Conservation (phyloP, 2,113 vertebrate genomes). For the Paedocypris sp. region DNA sequence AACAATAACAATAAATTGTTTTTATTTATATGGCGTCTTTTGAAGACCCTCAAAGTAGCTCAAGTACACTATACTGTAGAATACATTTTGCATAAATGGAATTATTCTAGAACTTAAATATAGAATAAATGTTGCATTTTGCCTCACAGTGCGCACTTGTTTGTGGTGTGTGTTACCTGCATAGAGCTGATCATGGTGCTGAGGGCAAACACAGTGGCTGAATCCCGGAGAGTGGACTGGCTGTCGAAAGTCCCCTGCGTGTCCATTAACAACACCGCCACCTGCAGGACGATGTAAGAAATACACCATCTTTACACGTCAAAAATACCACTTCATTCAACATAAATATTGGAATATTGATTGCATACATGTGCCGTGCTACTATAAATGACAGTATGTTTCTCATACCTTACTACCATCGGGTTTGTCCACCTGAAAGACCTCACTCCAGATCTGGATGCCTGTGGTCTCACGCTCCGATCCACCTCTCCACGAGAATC, state of each 20-base stretch:
- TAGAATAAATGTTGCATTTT: too few species aligned
- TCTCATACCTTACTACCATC: conserved; percentile 80
- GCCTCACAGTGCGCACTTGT: too few species aligned
- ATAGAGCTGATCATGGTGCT: conserved; percentile 99
- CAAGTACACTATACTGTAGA: too few species aligned
- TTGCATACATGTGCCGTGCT: too few species aligned
- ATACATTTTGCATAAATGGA: too few species aligned
- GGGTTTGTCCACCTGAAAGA: conserved; percentile 89
- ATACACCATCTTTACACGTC: neutral
- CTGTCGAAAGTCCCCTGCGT: conserved; percentile 96
- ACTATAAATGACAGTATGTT: too few species aligned
- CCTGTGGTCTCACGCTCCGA: conserved; percentile 94
- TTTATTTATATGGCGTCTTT: too few species aligned
- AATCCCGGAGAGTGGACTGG: conserved; percentile 92
- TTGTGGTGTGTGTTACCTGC: conserved; percentile 66
- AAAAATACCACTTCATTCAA: too few species aligned
- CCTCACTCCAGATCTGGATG: conserved; percentile 96
- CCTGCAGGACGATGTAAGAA: conserved; percentile 51
- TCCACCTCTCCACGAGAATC: conserved; percentile 95
- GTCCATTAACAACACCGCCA: conserved; percentile 91
- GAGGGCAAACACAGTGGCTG: conserved; percentile 91
- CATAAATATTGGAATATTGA: too few species aligned
- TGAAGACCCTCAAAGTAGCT: too few species aligned
- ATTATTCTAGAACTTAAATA: too few species aligned
- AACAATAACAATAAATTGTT: too few species aligned